phyloP scores from a whole-genome alignment of 1,140 invertebrate genomes.

The Thaumatotibia leucotreta region DNA sequence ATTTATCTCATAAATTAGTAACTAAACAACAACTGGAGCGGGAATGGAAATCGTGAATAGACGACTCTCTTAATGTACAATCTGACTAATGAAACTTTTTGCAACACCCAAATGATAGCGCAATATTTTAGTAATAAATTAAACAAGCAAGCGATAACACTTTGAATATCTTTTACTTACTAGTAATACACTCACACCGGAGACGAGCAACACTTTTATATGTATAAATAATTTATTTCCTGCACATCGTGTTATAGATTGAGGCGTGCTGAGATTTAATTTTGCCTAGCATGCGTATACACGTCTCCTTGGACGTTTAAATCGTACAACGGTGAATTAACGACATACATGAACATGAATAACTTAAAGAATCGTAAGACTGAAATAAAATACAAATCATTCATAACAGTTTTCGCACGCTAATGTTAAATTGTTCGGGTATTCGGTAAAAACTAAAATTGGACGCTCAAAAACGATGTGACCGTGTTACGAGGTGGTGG shows the following conservation, averaged over 20 bases:
- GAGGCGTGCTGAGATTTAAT: background rate
- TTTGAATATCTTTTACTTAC: too few species aligned
- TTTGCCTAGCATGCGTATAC: background rate
- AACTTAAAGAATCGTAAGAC: conserved; percentile 25
- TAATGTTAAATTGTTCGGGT: conserved; percentile 49
- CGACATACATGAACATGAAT: conserved; percentile 22
- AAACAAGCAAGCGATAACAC: too few species aligned
- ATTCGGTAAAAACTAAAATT: conserved; percentile 63
- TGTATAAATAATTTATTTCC: background rate
- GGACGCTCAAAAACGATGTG: conserved; percentile 63
- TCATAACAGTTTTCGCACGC: conserved; percentile 52
- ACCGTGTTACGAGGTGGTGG: conserved; percentile 61
- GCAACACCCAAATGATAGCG: background rate
- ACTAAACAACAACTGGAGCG: conserved; percentile 18
- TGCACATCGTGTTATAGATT: background rate
- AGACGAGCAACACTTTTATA: too few species aligned
- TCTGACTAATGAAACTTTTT: background rate
- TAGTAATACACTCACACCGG: too few species aligned
- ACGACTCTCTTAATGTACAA: conserved; percentile 15
- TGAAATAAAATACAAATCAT: conserved; percentile 30
- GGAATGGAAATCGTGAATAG: conserved; percentile 20
- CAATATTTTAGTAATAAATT: too few species aligned
- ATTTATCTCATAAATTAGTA: conserved; percentile 25
- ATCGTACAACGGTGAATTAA: conserved; percentile 63
- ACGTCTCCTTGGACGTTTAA: conserved; percentile 20